Percentiles rank a stretch among this genome's conserved stretches.
phyloP scores from a whole-genome alignment of 2,888 invertebrate species.

The Leucania comma region DNA sequence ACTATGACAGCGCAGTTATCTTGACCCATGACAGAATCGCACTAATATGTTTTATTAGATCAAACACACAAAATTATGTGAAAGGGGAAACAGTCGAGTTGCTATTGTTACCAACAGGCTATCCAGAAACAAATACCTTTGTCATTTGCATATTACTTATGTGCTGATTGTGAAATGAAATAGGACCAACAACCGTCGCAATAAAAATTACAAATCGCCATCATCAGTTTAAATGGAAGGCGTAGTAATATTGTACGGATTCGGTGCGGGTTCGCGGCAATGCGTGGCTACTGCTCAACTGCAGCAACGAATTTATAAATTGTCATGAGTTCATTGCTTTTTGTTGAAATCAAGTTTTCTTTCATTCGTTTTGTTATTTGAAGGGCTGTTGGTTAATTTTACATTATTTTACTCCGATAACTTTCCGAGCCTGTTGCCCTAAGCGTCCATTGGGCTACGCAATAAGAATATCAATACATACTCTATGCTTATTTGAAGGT shows the following conservation, averaged over 20 bases:
- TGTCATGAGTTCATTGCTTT: conserved; percentile 1
- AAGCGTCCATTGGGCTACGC: neutral
- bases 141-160: neutral
- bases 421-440: neutral
- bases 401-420: neutral
- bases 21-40: conserved; percentile 4
- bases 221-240: conserved; percentile 7
- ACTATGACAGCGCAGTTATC: conserved; percentile 34
- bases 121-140: neutral
- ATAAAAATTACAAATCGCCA: conserved; percentile 21
- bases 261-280: neutral
- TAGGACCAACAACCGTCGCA: conserved; percentile 12
- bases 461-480: neutral
- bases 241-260: neutral
- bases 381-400: neutral
- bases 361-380: neutral
- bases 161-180: conserved; percentile 4
- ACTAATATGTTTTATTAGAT: conserved; percentile 14
- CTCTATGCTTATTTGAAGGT: neutral
- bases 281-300: conserved; percentile 7
- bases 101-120: neutral
- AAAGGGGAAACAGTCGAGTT: no score
- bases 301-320: neutral
- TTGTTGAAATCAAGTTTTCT: neutral
- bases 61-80: neutral